Base-by-base conservation (phyloP, 1,140 invertebrate species). In the Belonocnema kinseyi region DNA sequence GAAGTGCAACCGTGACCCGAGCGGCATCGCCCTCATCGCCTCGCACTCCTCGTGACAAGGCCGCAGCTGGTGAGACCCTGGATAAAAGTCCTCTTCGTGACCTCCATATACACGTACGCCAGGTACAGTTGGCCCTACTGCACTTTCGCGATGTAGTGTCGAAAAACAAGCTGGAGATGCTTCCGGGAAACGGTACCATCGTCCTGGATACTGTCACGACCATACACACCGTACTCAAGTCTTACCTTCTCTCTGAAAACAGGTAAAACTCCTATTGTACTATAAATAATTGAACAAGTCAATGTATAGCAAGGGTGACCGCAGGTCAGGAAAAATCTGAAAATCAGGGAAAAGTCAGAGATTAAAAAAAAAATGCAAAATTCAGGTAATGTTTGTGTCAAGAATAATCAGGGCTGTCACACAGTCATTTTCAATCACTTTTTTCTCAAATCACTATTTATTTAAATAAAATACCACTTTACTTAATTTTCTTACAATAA, bases 101-200 rank as follows among this genome's bases (percentile, higher is more conserved):
- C 61, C 80, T 91, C 54, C 90, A 91, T 73, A 85, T 90, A 21
- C 90, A 91, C 83, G 90, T 91, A 19, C 83, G 90, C 50, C 92
- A 95, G 93, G 94, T 95, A 77, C 94, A 95, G 85, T 94, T 95
- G 89, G 96, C 96, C 14, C 91, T 97, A 72, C 94, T 95, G 85
- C 97, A 97, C 92, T 97, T 98, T 89, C 94, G 95, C 61, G 97
- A 98, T 93, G 97, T 97, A 46, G 97, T 98, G 72, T 95, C 95
- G 75, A 97, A 97, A 90, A 95, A 97, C 87, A 98, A 96, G 90
- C 92, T 97, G 79, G 97, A 98, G 92, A 97, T 98, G 94, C 91
- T 98, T 77, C 96, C 97, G 0, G 97, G 97, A 53, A 97, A 97
- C 89, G 97, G 97, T 73, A 98, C 97, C 16, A 95, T 98, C 83